Evolutionary conservation across 2,888 invertebrate species (phyloP).

Genomic region (Tupiocoris notatus): DNA sequence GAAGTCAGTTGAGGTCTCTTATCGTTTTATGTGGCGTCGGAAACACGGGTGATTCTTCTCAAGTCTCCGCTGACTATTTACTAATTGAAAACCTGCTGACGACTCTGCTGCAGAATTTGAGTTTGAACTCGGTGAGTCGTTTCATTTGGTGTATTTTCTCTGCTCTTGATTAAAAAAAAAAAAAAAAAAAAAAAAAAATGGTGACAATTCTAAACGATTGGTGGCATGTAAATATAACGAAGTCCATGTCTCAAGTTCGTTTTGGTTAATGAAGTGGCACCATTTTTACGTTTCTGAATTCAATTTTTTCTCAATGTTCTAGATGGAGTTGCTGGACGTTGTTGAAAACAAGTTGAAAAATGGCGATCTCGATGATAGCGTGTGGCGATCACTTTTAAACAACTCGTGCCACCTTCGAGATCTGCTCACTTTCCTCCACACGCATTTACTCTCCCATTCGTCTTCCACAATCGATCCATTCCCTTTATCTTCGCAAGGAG

Average conservation of each 20-base stretch:
- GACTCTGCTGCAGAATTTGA: constrained; percentile 59
- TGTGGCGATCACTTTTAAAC: constrained; percentile 43
- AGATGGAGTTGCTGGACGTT: constrained; percentile 46
- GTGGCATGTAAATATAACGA: too few relatives aligned
- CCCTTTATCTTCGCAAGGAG: constrained; percentile 18
- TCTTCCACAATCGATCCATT: constrained; percentile 49
- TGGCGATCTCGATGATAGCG: constrained; percentile 41
- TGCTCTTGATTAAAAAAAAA: too few relatives aligned
- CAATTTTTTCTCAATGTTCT: too few relatives aligned
- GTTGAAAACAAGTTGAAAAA: constrained; percentile 40
- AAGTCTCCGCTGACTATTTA: constrained; percentile 49
- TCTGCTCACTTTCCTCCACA: constrained; percentile 61
- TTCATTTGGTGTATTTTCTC: too few relatives aligned
- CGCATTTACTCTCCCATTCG: constrained; percentile 57
- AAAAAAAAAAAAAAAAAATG: too few relatives aligned
- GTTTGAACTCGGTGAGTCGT: constrained; percentile 55
- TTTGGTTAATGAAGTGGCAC: too few relatives aligned
- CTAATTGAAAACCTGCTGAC: constrained; percentile 59
- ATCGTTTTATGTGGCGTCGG: constrained; percentile 55
- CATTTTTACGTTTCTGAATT: too few relatives aligned
- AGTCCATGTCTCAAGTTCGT: too few relatives aligned
- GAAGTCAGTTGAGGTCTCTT: constrained; percentile 60
- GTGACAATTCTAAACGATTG: too few relatives aligned
- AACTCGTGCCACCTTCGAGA: constrained; percentile 54
- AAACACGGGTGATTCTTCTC: constrained; percentile 45